A percentile compares a stretch with the other conserved stretches of the same genome.
Conservation (phyloP, 2,888 invertebrate genomes). For the Erpobdella octoculata region DNA sequence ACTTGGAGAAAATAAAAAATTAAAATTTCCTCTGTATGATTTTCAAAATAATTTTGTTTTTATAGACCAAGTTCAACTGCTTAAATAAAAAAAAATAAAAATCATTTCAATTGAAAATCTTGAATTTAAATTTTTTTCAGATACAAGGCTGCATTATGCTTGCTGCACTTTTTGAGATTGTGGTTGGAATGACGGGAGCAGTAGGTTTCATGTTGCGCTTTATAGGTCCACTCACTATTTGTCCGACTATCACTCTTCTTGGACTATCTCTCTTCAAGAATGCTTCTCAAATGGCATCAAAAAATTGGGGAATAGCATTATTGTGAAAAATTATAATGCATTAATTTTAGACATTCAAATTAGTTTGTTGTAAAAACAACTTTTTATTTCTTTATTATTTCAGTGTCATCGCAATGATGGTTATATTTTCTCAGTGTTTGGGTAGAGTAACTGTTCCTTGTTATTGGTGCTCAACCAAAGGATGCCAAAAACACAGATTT, state of each 20-base stretch:
- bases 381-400: constrained; percentile 36
- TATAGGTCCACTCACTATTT: constrained; percentile 76
- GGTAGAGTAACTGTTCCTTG: constrained; percentile 41
- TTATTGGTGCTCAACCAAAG: constrained; percentile 34
- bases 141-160: constrained; percentile 75
- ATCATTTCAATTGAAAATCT: no score
- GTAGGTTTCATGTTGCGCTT: constrained; percentile 67
- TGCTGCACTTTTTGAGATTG: constrained; percentile 67
- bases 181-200: constrained; percentile 65
- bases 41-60: no score
- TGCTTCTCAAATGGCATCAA: constrained; percentile 70
- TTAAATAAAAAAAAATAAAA: no score
- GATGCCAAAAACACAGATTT: constrained; percentile 60
- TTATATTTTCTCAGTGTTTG: constrained; percentile 55
- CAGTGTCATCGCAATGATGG: constrained; percentile 68
- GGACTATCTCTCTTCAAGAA: constrained; percentile 74
- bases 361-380: not conserved
- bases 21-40: no score
- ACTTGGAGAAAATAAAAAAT: no score
- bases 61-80: no score
- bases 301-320: constrained; percentile 73
- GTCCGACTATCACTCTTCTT: constrained; percentile 73
- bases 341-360: not conserved
- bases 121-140: constrained; percentile 39
- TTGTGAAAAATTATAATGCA: not conserved